Base-by-base conservation (phyloP, 2,888 invertebrate species). In the Muschampia plurimacula region DNA sequence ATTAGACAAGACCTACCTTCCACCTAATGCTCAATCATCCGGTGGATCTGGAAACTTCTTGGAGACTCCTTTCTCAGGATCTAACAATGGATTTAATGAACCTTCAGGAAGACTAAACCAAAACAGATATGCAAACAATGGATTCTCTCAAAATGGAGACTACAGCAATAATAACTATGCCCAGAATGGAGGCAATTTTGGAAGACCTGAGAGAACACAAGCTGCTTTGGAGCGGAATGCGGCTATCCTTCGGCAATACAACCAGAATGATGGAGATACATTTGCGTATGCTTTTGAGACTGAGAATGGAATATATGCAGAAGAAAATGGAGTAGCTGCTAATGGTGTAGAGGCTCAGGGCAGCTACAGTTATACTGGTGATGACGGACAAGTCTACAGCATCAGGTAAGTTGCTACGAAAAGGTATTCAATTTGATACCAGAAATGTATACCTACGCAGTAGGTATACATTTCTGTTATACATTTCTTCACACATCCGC, bases 301-400 rank as follows among this genome's bases (percentile, higher is more conserved):
- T 55, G 91, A 93, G 72, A 93, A 93, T 74, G 93, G 93, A 2
- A 93, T 94, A 55, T 81, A 78, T 72, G 93, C 89, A 74, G 92
- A 93, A 72, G 93, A 93, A 71, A 89, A 77, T 74, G 93, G 93
- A 32, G 89, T 92, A 3, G 93, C 92, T 1, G 88, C 88, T 8
- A 88, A 93, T 66, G 93, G 93, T 28, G 93, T 92, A 0, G 88
- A 88, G 70, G 90, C 92, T 77, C 89, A 92, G 75, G 93, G 22
- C 22, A 22, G 22, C 22, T 22, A 22, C 22, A 22, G 22, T 8
- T 94, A 93, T 78, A 90, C 89, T 77, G 93, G 93, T 68, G 93
- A 93, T 79, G 93, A 94, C 81, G 93, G 93, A 59, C 83, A 89
- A 73, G 86, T 91, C 59, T 93, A 93, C 80, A 89, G 87, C 69